phyloP scores from a whole-genome alignment of 2,888 invertebrate species.

The Aphidius colemani region DNA sequence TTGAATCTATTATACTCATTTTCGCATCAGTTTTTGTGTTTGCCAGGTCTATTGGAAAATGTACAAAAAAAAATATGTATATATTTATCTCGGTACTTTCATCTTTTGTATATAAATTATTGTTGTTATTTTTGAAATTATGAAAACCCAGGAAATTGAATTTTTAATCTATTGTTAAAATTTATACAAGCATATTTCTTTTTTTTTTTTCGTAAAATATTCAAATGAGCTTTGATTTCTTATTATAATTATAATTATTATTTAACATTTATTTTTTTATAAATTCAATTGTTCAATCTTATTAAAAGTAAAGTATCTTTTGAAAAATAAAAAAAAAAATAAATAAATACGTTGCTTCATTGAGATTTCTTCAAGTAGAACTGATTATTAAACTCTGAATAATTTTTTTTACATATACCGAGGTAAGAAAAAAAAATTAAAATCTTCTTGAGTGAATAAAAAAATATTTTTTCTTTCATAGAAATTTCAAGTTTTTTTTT shows the following conservation, averaged over 20 bases:
- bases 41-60: constrained; percentile 29
- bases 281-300: no score
- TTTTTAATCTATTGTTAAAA: background rate
- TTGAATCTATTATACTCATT: constrained; percentile 32
- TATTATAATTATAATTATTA: no score
- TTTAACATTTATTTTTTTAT: no score
- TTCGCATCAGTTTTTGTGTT: constrained; percentile 35
- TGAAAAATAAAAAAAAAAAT: background rate
- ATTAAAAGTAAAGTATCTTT: no score
- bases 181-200: no score
- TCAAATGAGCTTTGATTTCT: no score
- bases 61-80: constrained; percentile 38
- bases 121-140: background rate
- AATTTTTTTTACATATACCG: background rate
- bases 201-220: no score
- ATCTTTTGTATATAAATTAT: no score
- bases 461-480: constrained; percentile 7
- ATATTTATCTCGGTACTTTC: constrained; percentile 43
- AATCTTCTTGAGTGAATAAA: background rate
- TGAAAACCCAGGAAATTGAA: constrained; percentile 40
- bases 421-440: background rate
- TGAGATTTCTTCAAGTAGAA: background rate
- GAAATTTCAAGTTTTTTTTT: background rate
- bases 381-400: background rate
- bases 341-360: background rate